Evolutionary conservation across 1,140 invertebrate species (phyloP).

Genomic region (Linepithema humile): DNA sequence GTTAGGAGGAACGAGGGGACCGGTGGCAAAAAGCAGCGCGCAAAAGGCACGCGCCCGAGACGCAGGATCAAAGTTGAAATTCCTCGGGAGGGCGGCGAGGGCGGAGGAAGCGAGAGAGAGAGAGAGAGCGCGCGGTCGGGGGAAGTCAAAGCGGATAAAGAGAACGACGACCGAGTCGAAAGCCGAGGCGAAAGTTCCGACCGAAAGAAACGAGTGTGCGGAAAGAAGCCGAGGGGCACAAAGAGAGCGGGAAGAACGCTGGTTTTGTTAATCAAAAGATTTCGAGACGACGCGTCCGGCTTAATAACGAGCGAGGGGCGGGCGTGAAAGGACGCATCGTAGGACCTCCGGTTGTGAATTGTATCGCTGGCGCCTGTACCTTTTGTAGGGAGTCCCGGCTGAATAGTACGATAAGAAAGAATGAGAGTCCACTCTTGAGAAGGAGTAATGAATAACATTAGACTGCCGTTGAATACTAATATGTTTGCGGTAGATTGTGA

Average conservation of each 20-base stretch:
- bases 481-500: neutral
- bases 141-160: constrained; percentile 19
- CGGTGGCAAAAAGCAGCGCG: constrained; percentile 2
- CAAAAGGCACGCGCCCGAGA: constrained; percentile 6
- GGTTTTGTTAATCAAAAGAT: constrained; percentile 76
- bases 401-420: constrained; percentile 7
- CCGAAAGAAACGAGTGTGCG: neutral
- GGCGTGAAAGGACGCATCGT: neutral
- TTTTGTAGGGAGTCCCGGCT: constrained; percentile 22
- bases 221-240: constrained; percentile 26
- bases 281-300: constrained; percentile 63
- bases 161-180: constrained; percentile 9
- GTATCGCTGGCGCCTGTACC: constrained; percentile 24
- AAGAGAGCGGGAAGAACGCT: constrained; percentile 54
- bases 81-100: constrained; percentile 13
- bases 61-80: constrained; percentile 67
- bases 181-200: constrained; percentile 25
- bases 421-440: neutral
- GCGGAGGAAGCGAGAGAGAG: neutral
- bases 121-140: neutral
- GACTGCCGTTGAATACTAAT: constrained; percentile 8
- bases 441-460: constrained; percentile 29
- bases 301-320: constrained; percentile 69
- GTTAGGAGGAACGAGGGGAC: neutral
- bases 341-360: constrained; percentile 22